Conservation (phyloP, 2,113 vertebrate genomes). For the Pterophyllum scalare region DNA sequence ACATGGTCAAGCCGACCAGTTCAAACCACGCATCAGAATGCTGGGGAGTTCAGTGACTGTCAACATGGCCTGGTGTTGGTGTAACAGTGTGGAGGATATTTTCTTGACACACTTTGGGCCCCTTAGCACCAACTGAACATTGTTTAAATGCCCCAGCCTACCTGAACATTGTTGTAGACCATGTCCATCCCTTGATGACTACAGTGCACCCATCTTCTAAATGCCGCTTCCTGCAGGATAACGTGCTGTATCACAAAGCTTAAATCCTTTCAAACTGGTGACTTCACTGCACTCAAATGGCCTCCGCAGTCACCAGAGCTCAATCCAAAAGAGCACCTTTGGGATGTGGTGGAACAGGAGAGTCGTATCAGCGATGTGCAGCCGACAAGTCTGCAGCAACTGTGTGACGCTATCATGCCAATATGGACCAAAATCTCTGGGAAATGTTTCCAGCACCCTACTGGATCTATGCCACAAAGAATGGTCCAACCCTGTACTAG, state of each 20-base stretch:
- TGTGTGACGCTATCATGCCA: background rate
- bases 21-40: too few species aligned
- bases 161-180: background rate
- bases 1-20: too few species aligned
- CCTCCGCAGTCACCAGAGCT: background rate
- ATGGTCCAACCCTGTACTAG: background rate
- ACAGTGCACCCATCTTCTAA: background rate
- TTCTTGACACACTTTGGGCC: background rate
- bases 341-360: background rate
- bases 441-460: fast-evolving
- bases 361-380: background rate
- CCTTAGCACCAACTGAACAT: background rate
- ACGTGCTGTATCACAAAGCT: background rate
- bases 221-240: background rate
- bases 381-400: background rate
- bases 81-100: background rate
- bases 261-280: background rate
- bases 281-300: too few species aligned
- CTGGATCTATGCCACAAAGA: background rate
- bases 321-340: background rate
- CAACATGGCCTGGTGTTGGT: too few species aligned
- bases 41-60: too few species aligned
- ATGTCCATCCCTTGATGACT: background rate
- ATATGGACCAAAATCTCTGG: background rate
- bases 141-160: background rate